These are phyloP conservation scores for Drosophila kurseongensis DNA, from an alignment of 1,140 invertebrate species.

Conservation along the genomic window DNA sequence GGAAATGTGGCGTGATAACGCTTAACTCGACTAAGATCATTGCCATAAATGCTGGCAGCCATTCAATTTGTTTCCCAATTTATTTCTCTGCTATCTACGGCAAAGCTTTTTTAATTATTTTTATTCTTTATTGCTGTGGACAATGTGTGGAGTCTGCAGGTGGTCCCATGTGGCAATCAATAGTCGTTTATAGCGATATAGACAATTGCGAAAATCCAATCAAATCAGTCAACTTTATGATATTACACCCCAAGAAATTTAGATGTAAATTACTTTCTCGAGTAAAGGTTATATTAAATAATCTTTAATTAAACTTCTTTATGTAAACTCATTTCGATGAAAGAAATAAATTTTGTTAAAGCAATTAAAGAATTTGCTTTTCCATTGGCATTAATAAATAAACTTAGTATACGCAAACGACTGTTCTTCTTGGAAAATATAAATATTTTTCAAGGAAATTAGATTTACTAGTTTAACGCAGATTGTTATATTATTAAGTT, in stretches of 20 bases:
- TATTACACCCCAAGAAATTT: not conserved
- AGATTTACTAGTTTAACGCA: too few species aligned
- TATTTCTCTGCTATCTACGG: conserved; percentile 5
- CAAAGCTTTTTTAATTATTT: conserved; percentile 27
- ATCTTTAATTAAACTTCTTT: too few species aligned
- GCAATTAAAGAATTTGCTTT: too few species aligned
- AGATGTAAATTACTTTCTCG: too few species aligned
- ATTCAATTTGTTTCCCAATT: not conserved
- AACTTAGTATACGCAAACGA: too few species aligned
- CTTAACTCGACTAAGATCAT: conserved; percentile 15
- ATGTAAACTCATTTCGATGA: too few species aligned
- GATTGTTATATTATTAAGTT: too few species aligned
- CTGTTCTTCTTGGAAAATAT: too few species aligned
- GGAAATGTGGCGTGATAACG: not conserved
- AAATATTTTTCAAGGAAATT: too few species aligned
- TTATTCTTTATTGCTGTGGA: conserved; percentile 21
- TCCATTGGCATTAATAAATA: too few species aligned
- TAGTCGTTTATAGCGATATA: conserved; percentile 7
- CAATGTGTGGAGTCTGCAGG: conserved; percentile 37
- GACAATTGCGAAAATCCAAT: conserved; percentile 38
- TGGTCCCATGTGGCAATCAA: conserved; percentile 38
- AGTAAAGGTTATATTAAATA: too few species aligned
- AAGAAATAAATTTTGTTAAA: too few species aligned
- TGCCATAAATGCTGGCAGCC: conserved; percentile 9
- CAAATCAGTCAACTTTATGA: conserved; percentile 6